A percentile compares a stretch with the other conserved stretches of the same genome.
Evolutionary conservation across 2,797 vertebrate genomes (phyloP).

Genomic region (Melanotaenia trifasciata): DNA sequence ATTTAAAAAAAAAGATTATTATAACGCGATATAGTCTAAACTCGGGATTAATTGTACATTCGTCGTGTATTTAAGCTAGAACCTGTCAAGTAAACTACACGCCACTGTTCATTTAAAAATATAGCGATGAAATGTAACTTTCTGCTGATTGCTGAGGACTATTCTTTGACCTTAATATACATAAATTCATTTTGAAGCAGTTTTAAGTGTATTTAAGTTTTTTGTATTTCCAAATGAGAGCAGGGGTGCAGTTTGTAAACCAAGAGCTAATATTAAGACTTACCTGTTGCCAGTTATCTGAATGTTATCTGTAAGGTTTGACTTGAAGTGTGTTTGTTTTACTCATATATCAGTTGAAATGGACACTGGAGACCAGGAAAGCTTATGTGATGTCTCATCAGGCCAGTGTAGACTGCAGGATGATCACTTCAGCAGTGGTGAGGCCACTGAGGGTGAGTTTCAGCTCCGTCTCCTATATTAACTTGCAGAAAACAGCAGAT

Average conservation of each 20-base stretch:
- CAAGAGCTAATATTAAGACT: background rate
- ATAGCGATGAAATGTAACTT: background rate
- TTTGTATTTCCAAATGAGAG: background rate
- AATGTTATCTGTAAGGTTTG: background rate
- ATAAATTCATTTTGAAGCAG: too few species aligned
- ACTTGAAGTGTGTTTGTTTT: background rate
- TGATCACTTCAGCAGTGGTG: slow-evolving; percentile 33
- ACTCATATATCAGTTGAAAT: slow-evolving; percentile 39
- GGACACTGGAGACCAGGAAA: slow-evolving; percentile 42
- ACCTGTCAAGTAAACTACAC: background rate
- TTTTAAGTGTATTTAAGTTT: too few species aligned
- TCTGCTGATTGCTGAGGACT: too few species aligned
- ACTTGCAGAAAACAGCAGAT: too few species aligned
- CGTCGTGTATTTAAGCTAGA: background rate
- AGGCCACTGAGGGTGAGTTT: slow-evolving; percentile 61
- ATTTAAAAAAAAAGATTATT: too few species aligned
- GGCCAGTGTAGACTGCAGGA: slow-evolving; percentile 26
- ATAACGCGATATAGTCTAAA: background rate
- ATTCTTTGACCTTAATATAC: background rate
- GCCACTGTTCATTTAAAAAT: background rate
- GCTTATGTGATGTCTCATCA: slow-evolving; percentile 11
- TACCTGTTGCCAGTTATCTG: background rate
- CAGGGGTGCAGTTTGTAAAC: background rate
- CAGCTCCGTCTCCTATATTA: background rate
- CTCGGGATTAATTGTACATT: background rate